phyloP scores from a whole-genome alignment of 2,113 vertebrate genomes.

The Amazona vittata region DNA sequence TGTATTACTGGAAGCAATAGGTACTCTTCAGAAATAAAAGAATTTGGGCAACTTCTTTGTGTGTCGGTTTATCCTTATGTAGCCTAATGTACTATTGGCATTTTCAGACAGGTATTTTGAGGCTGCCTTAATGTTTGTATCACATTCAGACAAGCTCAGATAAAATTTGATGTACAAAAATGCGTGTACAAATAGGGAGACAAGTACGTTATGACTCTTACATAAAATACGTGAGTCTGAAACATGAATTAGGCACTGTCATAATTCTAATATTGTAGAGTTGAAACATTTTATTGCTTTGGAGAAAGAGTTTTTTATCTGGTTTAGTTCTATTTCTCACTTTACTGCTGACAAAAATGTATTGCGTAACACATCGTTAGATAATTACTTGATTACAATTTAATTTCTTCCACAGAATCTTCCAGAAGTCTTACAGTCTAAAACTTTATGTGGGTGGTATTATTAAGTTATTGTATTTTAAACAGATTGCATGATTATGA shows the following conservation, averaged over 20 bases:
- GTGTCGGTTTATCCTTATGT: neutral
- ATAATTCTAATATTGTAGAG: neutral
- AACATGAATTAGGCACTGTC: neutral
- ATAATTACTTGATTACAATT: constrained; percentile 54
- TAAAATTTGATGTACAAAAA: neutral
- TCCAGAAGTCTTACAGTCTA: neutral
- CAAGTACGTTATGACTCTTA: neutral
- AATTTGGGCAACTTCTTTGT: neutral
- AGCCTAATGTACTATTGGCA: neutral
- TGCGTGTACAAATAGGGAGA: neutral
- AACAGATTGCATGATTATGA: constrained; percentile 21
- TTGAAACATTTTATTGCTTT: neutral
- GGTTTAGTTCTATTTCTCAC: neutral
- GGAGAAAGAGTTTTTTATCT: neutral
- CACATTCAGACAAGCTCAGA: neutral
- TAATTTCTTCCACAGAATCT: constrained; percentile 19
- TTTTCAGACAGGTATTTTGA: neutral
- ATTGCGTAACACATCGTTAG: constrained; percentile 33
- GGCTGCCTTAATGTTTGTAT: neutral
- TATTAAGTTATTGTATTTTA: constrained; percentile 49
- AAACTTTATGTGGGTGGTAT: neutral
- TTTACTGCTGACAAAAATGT: neutral
- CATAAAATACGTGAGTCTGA: neutral
- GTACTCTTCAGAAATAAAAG: neutral
- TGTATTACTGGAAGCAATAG: neutral